These are phyloP conservation scores for Nettapus auritus DNA, from an alignment of 2,113 vertebrate species.

Conservation along the genomic window DNA sequence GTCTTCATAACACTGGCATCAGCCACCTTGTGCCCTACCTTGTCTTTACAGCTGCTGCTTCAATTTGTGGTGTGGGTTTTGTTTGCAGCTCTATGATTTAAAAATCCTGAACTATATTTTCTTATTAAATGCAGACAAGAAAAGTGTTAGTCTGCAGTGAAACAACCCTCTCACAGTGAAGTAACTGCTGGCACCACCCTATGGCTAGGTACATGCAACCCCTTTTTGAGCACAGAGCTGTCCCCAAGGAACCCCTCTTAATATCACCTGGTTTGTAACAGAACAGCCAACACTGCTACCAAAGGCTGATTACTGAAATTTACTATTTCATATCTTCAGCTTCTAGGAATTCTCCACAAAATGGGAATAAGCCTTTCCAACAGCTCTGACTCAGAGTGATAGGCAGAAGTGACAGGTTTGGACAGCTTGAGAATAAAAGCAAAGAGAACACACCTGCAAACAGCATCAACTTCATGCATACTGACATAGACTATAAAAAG, in stretches of 20 bases:
- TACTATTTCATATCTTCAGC: neutral
- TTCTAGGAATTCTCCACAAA: neutral
- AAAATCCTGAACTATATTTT: neutral
- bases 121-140: neutral
- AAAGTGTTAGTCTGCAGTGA: neutral
- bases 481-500: neutral
- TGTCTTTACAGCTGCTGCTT: accelerated
- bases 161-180: neutral
- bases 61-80: neutral
- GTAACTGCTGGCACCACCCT: accelerated
- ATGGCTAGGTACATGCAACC: neutral
- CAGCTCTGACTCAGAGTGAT: neutral
- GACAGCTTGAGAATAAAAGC: neutral
- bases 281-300: too few species aligned
- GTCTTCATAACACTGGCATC: neutral
- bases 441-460: neutral
- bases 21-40: accelerated
- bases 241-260: neutral
- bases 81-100: neutral
- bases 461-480: neutral
- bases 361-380: neutral
- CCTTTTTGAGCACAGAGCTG: accelerated
- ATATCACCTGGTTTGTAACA: too few species aligned
- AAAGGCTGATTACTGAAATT: neutral
- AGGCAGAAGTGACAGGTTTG: neutral